Percentiles rank a stretch among this genome's conserved stretches.
These are phyloP conservation scores for Scaptomyza polygonia DNA, from an alignment of 2,888 invertebrate genomes.

Conservation along the genomic window DNA sequence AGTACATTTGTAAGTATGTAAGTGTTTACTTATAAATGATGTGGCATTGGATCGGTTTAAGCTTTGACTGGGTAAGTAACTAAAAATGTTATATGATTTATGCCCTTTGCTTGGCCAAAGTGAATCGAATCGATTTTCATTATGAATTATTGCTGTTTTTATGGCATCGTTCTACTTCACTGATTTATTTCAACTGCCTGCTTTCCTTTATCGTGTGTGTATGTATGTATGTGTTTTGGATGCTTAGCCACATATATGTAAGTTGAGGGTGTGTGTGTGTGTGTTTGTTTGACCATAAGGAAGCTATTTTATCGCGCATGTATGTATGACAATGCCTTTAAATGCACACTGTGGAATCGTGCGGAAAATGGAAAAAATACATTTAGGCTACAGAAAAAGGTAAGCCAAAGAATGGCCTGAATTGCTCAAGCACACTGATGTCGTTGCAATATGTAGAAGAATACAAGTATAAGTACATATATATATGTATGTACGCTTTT, in stretches of 20 bases:
- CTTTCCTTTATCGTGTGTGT: conserved; percentile 21
- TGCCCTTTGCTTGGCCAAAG: conserved; percentile 60
- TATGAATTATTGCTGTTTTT: conserved; percentile 74
- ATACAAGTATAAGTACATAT: conserved; percentile 12
- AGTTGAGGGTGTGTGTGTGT: conserved; percentile 14
- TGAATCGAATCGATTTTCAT: conserved; percentile 72
- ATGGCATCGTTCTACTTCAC: conserved; percentile 67
- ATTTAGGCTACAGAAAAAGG: conserved; percentile 54
- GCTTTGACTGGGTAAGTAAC: conserved; percentile 45
- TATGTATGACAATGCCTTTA: conserved; percentile 55
- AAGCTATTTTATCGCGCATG: conserved; percentile 45
- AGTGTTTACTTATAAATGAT: conserved; percentile 37
- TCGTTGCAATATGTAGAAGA: conserved; percentile 37
- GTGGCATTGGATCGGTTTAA: conserved; percentile 30
- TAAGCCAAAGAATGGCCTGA: conserved; percentile 35
- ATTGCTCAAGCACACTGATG: conserved; percentile 12
- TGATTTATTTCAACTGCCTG: conserved; percentile 57
- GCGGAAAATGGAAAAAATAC: conserved; percentile 72
- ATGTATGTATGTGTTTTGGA: not conserved
- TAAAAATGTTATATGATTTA: conserved; percentile 63
- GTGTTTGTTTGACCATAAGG: conserved; percentile 35
- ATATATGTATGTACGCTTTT: conserved; percentile 4
- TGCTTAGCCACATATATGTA: not conserved
- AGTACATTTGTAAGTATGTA: not conserved
- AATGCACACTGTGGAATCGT: conserved; percentile 71